Base-by-base conservation (phyloP, 2,113 vertebrate genomes). In the Oreochromis niloticus region DNA sequence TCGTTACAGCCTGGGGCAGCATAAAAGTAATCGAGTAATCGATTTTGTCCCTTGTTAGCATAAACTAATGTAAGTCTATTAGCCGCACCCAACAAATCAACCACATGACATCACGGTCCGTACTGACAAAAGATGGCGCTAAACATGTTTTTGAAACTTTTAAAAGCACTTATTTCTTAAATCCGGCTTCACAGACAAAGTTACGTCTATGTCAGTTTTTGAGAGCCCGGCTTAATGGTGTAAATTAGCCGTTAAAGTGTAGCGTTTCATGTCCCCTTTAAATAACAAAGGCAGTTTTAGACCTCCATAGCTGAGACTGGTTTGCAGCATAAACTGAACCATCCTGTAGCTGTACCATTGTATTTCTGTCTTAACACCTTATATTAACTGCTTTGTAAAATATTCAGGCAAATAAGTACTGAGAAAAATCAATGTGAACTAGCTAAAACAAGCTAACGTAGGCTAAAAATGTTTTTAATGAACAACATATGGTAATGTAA, bases 251-350 rank as follows among this genome's bases (percentile, higher is more conserved):
- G 2, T 63, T 63, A 34, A 34, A 63, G 59, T 63, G 59, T 63
- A 63, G 16, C 9, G 9, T 34, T 63, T 63, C 59, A 63, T 63
- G 30, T 63, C 59, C 6, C 30, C 59, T 34, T 36, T 66, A 66
- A 66, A 66, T 66, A 68, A 41, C 19, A 13, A 71, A 43, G 36
- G 66, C n/a, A 71, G 66, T 71, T 41, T 71, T 39, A 41, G 66
- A 14, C 19, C 63, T 24, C 36, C 63, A 68, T 3, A 68, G n/a
- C 12, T 68, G n/a, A 41, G 63, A 71, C 59, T 66, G 61, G 61
- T 66, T 71, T 22, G 63, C 11, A 71, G 36, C 24, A 22, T 46
- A 3, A 73, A 46, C 68, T 27, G 39, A 27, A 27, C 68, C 68
- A 46, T 46, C 36, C 66, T 16, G 39, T 46, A 73, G 39, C 13